Evolutionary conservation across 2,113 vertebrate genomes (phyloP), one percentile per base, ranked within the genome.

Genomic region (Neogobius melanostomus): DNA sequence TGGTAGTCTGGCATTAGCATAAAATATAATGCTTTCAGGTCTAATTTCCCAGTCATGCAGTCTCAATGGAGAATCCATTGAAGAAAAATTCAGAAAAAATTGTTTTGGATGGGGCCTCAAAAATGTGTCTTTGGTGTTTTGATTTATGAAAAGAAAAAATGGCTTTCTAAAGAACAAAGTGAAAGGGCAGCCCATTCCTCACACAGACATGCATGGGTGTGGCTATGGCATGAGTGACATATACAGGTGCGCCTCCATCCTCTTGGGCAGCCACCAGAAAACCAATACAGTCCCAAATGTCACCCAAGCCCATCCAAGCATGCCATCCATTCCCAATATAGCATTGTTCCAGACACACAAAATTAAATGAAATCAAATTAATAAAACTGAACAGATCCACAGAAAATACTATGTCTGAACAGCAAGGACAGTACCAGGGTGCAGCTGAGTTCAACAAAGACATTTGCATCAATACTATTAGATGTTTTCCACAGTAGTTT

Each of bases 181-280:
- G 86, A 91, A 84, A 91, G 87, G 82, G 88, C 85, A 92, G 89
- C 89, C 90, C 85, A 86, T 88, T 90, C 87, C 79, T 86, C 81
- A 92, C 85, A 91, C 74, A 66, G 80, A 91, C 92, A 93, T 93
- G 93, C 93, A 92, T 82, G 87, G 86, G 81, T 79, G 80, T 88
- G 82, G 86, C 83, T 86, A 83, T 77, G 79, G 79, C 82, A 90
- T 81, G 88, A 84, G 83, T 87, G 88, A 91, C 81, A 73, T 79
- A 85, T 76, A 88, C 72, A 82, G 82, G 88, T 89, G 86, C 77
- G 63, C 82, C 83, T 83, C 75, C 82, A 83, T 83, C 85, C 84
- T 80, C 75, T 79, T 69, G 84, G 83, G 83, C 87, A 70, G 74
- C 85, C 83, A 87, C 82, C 86, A 49, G 72, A 78, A 72, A 77